Evolutionary conservation across 2,113 vertebrate genomes (phyloP).

Genomic region (Ctenomys sociabilis): DNA sequence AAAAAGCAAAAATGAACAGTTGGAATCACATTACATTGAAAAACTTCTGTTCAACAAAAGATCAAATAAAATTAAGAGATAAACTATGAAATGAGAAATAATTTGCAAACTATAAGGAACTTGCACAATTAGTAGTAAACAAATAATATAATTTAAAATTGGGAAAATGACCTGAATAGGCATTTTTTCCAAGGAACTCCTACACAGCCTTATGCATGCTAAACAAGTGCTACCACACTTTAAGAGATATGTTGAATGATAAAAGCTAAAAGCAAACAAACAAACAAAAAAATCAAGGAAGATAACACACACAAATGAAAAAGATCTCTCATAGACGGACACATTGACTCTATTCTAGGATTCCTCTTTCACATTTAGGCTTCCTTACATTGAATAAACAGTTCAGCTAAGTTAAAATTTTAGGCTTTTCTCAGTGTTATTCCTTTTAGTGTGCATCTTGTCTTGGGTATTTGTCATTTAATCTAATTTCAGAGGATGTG

Average conservation of each 20-base stretch:
- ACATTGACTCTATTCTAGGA: not conserved
- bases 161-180: not conserved
- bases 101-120: not conserved
- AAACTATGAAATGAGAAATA: not conserved
- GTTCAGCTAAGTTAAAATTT: not conserved
- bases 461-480: not conserved
- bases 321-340: not conserved
- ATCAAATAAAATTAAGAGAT: not conserved
- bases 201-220: not conserved
- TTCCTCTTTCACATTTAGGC: not conserved
- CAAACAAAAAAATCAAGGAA: not conserved
- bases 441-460: not conserved
- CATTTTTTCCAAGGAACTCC: not conserved
- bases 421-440: not conserved
- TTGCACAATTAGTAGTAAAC: not conserved
- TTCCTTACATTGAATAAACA: not conserved
- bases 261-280: not conserved
- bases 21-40: not conserved
- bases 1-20: not conserved
- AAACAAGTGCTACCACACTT: not conserved
- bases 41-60: not conserved
- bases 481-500: no score
- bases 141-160: not conserved
- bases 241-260: not conserved
- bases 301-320: not conserved